Evolutionary conservation across 2,888 invertebrate genomes (phyloP), one percentile per base, ranked within the genome.

Genomic region (Plemyria rubiginata): DNA sequence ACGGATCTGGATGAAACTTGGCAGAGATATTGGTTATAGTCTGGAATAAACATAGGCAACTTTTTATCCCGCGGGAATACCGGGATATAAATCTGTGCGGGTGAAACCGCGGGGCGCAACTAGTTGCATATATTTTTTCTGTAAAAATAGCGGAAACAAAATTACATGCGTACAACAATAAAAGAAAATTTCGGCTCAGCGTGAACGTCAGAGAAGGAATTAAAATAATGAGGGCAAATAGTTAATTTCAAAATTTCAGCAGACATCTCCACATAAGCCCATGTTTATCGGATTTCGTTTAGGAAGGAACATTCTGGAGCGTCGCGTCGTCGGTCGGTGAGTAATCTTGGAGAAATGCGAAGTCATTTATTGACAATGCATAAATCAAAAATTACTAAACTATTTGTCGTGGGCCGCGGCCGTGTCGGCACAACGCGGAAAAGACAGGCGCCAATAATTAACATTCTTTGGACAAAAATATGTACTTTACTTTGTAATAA

Each of bases 301-400:
- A 16, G 12, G 28, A 13, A 16, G 45, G 29, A 46, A 40, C 15
- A 43, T 56, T 60, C 52, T 36, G 60, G 53, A 64, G 60, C 60
- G 48, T 56, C 8, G 60, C 60, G 48, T 56, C 8, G 46, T 38
- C 22, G 40, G 54, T 40, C n/a, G n/a, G 43, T 60, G 60, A 58
- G 43, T 58, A 53, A 57, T 51, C 50, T 40, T 15, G 32, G 56
- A 64, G 48, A 60, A 57, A 60, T 64, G 64, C 36, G 60, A 29
- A 53, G 38, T 48, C 28, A 29, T 45, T 56, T 65, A 65, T 65
- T 60, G 60, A 65, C 65, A 65, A 60, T 53, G 45, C 29, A 32
- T 65, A 57, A 60, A 60, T 65, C 60, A 65, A 65, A 57, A 65
- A 65, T 65, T 65, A 65, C 40, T 41, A 41, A 65, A 56, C 41